These are phyloP conservation scores for Achlya flavicornis DNA, from an alignment of 2,888 invertebrate genomes.

Conservation along the genomic window DNA sequence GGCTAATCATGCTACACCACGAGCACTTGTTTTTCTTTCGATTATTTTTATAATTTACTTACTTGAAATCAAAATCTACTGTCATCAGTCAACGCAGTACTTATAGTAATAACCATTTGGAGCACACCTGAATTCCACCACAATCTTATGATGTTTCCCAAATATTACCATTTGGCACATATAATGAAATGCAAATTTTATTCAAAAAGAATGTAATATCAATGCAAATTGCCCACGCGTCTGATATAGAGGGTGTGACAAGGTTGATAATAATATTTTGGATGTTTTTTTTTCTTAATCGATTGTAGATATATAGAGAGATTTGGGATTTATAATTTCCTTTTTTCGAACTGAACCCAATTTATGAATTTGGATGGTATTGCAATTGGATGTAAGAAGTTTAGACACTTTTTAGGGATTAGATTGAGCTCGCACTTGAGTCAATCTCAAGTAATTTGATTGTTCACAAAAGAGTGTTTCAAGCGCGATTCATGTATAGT, in stretches of 20 bases:
- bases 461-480: too few relatives aligned
- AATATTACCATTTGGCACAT: conserved; percentile 11
- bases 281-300: not conserved
- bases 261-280: conserved; percentile 27
- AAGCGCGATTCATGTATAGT: too few relatives aligned
- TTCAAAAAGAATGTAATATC: conserved; percentile 40
- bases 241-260: conserved; percentile 30
- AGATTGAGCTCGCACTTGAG: too few relatives aligned
- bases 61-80: not conserved
- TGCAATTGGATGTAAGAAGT: too few relatives aligned
- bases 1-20: too few relatives aligned
- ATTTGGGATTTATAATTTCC: not conserved
- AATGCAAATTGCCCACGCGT: conserved; percentile 47
- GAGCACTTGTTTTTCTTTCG: too few relatives aligned
- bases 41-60: too few relatives aligned
- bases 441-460: too few relatives aligned
- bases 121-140: not conserved
- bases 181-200: conserved; percentile 35
- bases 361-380: too few relatives aligned
- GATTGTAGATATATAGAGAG: not conserved
- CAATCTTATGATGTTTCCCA: conserved; percentile 8
- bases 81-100: not conserved
- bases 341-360: too few relatives aligned
- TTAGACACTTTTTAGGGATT: too few relatives aligned
- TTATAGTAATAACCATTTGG: conserved; percentile 1